phyloP scores from a whole-genome alignment of 2,113 vertebrate genomes.

The Stomatorhinus ivindoensis region DNA sequence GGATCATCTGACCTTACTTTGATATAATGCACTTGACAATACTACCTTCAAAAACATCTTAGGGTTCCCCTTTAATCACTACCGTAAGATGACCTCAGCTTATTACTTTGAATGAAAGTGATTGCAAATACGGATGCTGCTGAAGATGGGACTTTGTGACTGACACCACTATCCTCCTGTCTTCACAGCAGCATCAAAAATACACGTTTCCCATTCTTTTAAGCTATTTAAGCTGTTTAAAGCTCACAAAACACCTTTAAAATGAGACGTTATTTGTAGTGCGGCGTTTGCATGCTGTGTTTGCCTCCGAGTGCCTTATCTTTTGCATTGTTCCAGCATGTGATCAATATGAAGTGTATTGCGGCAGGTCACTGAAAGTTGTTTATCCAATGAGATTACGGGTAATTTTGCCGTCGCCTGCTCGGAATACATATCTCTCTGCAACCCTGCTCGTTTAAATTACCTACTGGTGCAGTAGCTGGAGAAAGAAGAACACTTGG shows the following conservation, averaged over 20 bases:
- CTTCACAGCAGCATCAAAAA: neutral
- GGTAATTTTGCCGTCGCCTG: neutral
- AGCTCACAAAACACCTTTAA: slow-evolving; percentile 12
- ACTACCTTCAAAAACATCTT: neutral
- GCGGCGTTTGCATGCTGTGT: slow-evolving; percentile 45
- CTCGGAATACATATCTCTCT: neutral
- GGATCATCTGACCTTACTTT: neutral
- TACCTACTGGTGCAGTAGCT: neutral
- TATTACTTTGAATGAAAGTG: neutral
- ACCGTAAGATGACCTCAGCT: neutral
- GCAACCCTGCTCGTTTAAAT: neutral
- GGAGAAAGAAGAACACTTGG: neutral
- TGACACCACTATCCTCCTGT: neutral
- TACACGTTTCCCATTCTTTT: neutral
- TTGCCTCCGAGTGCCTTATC: slow-evolving; percentile 35
- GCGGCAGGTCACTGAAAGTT: neutral
- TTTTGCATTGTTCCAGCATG: slow-evolving; percentile 51
- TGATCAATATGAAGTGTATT: slow-evolving; percentile 29
- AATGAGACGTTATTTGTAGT: slow-evolving; percentile 42
- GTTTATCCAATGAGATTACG: slow-evolving; percentile 6
- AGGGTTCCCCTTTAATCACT: neutral
- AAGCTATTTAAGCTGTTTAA: neutral
- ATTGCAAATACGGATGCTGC: neutral
- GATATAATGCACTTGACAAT: neutral
- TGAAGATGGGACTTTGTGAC: neutral